Conservation (phyloP, 2,797 vertebrate species). For the Cyprinodon diabolis region DNA sequence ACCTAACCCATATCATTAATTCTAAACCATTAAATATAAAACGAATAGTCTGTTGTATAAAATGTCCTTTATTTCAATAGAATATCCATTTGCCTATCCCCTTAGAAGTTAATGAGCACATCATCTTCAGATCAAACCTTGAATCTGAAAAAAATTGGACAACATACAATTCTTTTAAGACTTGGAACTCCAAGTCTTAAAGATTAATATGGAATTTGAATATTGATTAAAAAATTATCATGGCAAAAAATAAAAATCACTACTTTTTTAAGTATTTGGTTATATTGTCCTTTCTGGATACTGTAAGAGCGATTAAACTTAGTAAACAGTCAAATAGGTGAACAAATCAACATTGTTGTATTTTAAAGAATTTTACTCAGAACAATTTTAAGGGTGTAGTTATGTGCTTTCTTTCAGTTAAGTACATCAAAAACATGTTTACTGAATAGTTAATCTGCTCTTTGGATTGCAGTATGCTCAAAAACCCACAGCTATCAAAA, state of each 20-base stretch:
- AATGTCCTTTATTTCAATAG: slow-evolving; percentile 80
- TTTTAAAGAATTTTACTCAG: slow-evolving; percentile 52
- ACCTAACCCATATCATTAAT: slow-evolving; percentile 15
- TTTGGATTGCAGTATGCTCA: slow-evolving; percentile 71
- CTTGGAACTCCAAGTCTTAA: slow-evolving; percentile 37
- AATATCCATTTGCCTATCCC: slow-evolving; percentile 70
- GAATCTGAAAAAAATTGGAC: slow-evolving; percentile 66
- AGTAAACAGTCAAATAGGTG: slow-evolving; percentile 42
- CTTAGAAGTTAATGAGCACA: slow-evolving; percentile 74
- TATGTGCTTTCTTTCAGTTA: slow-evolving; percentile 45
- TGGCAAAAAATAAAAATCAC: slow-evolving; percentile 62
- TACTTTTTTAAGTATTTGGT: slow-evolving; percentile 32
- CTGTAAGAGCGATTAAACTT: slow-evolving; percentile 24
- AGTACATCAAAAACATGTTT: slow-evolving; percentile 41
- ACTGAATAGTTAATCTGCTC: slow-evolving; percentile 59
- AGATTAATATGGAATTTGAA: slow-evolving; percentile 43
- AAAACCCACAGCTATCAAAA: slow-evolving; percentile 72
- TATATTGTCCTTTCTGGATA: slow-evolving; percentile 43
- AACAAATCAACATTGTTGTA: slow-evolving; percentile 47
- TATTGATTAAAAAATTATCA: slow-evolving; percentile 36
- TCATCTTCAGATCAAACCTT: slow-evolving; percentile 76
- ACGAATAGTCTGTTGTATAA: slow-evolving; percentile 67
- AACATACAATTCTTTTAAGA: slow-evolving; percentile 62
- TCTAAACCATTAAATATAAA: slow-evolving; percentile 55
- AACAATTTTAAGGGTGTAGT: slow-evolving; percentile 50